phyloP scores from a whole-genome alignment of 1,140 invertebrate species.

The Panonychus citri region DNA sequence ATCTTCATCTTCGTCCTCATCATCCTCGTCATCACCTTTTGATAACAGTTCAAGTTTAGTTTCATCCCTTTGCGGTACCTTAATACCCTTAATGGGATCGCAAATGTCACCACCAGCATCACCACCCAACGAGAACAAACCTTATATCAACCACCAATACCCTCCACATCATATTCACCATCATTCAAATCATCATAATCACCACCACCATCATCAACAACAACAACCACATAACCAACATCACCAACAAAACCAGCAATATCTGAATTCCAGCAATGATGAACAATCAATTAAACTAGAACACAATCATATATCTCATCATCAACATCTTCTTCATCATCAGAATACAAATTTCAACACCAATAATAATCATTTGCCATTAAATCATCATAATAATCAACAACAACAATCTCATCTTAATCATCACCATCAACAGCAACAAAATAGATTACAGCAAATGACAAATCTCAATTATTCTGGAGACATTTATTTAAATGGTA shows the following conservation, averaged over 20 bases:
- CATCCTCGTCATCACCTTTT: not conserved
- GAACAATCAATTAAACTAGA: no score
- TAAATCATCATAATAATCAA: no score
- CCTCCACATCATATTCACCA: not conserved
- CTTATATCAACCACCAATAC: not conserved
- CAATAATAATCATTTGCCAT: no score
- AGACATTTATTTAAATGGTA: no score
- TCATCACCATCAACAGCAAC: no score
- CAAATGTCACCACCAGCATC: not conserved
- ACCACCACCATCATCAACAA: not conserved
- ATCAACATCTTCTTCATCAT: no score
- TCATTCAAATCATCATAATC: not conserved
- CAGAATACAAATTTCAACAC: no score
- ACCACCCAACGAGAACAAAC: not conserved
- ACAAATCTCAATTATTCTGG: no score
- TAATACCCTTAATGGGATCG: not conserved
- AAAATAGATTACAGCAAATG: no score
- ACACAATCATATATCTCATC: no score
- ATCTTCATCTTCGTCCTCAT: not conserved
- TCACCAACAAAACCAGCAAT: not conserved
- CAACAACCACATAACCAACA: not conserved
- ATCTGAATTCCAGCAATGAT: not conserved
- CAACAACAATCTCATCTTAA: no score
- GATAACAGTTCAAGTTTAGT: not conserved
- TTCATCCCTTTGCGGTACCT: not conserved